Percentiles rank a stretch among this genome's conserved stretches.
phyloP scores from a whole-genome alignment of 2,113 vertebrate genomes.

The Morone saxatilis region DNA sequence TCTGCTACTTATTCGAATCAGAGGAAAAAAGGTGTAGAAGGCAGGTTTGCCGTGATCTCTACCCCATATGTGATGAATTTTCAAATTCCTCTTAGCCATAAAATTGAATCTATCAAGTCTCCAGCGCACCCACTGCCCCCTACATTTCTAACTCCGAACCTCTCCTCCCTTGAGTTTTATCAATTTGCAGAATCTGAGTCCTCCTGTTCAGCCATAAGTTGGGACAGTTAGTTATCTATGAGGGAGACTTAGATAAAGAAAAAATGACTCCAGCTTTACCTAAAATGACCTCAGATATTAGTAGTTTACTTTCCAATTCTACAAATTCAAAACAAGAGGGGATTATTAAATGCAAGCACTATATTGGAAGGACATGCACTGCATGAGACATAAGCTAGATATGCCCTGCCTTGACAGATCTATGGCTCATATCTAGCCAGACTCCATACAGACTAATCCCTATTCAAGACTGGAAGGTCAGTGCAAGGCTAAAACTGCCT shows the following conservation, averaged over 20 bases:
- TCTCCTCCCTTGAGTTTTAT: conserved; percentile 74
- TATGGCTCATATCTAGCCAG: conserved; percentile 38
- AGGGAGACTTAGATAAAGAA: conserved; percentile 63
- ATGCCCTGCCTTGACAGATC: conserved; percentile 52
- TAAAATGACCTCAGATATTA: conserved; percentile 57
- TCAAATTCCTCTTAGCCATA: conserved; percentile 81
- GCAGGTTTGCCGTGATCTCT: conserved; percentile 73
- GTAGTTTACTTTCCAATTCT: conserved; percentile 58
- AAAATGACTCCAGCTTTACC: conserved; percentile 54
- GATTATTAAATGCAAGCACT: conserved; percentile 1
- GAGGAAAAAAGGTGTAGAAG: conserved; percentile 51
- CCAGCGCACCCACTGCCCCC: conserved; percentile 62
- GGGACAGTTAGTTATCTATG: conserved; percentile 55
- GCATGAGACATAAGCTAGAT: conserved; percentile 34
- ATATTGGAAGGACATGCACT: conserved; percentile 19
- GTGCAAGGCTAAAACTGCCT: conserved; percentile 56
- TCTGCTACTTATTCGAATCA: conserved; percentile 61
- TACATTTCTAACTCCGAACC: conserved; percentile 63
- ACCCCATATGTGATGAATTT: conserved; percentile 78
- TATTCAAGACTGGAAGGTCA: conserved; percentile 61
- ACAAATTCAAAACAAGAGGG: conserved; percentile 55
- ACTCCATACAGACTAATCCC: conserved; percentile 52
- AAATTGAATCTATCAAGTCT: conserved; percentile 81
- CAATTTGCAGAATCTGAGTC: conserved; percentile 72
- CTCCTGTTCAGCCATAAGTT: conserved; percentile 55